phyloP scores from a whole-genome alignment of 1,140 invertebrate species.

The Steinernema feltiae region DNA sequence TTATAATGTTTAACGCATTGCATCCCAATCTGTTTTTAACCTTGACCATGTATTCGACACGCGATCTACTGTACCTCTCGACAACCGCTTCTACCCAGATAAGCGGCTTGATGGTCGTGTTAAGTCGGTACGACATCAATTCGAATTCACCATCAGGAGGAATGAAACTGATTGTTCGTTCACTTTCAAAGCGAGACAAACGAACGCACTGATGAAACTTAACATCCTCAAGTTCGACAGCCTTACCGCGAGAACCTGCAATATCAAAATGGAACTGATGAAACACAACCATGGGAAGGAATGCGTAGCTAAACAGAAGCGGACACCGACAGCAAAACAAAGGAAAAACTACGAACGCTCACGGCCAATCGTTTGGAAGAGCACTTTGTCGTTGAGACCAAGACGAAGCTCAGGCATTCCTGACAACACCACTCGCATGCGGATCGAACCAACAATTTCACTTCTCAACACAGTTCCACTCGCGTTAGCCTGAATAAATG shows the following conservation, averaged over 20 bases:
- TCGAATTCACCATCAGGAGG: constrained; percentile 99
- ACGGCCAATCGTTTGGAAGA: constrained; percentile 65
- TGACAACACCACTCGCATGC: constrained; percentile 96
- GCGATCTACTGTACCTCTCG: constrained; percentile 91
- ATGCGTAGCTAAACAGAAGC: background rate
- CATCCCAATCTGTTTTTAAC: constrained; percentile 46
- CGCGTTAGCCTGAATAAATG: constrained; percentile 73
- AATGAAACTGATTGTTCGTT: constrained; percentile 63
- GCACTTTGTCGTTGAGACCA: constrained; percentile 95
- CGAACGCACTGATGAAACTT: constrained; percentile 99
- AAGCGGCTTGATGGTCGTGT: constrained; percentile 92
- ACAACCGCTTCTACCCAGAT: constrained; percentile 99
- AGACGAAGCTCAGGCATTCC: constrained; percentile 99
- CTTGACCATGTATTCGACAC: constrained; percentile 99
- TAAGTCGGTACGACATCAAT: constrained; percentile 96
- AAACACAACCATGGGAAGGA: too few species aligned
- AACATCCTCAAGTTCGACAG: constrained; percentile 96
- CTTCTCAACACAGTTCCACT: constrained; percentile 94
- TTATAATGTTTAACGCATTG: background rate
- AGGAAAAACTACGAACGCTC: constrained; percentile 11
- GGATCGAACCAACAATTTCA: constrained; percentile 97
- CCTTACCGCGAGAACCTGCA: constrained; percentile 73
- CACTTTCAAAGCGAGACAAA: constrained; percentile 93
- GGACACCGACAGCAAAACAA: constrained; percentile 12
- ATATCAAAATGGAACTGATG: constrained; percentile 21